These are phyloP conservation scores for Hetaerina americana DNA, from an alignment of 1,140 invertebrate genomes.

Conservation along the genomic window DNA sequence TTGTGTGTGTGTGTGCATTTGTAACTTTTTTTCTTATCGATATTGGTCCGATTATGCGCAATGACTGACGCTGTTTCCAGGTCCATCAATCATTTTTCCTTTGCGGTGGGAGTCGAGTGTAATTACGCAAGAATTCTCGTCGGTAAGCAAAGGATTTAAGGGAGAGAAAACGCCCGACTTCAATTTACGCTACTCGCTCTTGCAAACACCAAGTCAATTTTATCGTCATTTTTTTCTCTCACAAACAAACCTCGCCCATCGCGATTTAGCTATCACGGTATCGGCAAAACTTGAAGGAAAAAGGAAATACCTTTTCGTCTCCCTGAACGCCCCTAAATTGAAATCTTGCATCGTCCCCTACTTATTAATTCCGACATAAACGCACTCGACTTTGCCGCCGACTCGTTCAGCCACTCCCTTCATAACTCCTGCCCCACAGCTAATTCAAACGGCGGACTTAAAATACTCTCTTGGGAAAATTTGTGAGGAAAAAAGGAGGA, in stretches of 20 bases:
- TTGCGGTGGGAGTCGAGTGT: background rate
- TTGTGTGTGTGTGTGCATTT: no score
- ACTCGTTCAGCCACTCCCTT: background rate
- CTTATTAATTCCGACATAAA: background rate
- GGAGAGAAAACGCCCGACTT: background rate
- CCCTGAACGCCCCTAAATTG: background rate
- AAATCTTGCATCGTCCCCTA: background rate
- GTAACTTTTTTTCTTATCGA: no score
- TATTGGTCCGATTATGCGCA: no score
- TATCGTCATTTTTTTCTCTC: no score
- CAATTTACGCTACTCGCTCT: background rate
- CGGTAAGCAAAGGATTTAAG: no score
- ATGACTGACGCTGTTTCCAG: no score
- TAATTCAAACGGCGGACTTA: no score
- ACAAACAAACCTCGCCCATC: no score
- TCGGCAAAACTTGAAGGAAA: background rate
- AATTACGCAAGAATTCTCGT: background rate
- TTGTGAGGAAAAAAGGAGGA: no score
- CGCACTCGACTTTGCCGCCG: background rate
- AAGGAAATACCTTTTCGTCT: no score
- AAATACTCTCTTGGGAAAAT: no score
- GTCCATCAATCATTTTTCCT: background rate
- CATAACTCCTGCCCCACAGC: no score
- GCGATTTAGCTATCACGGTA: background rate
- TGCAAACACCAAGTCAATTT: background rate